Evolutionary conservation across 2,113 vertebrate genomes (phyloP).

Genomic region (Fukomys damarensis): DNA sequence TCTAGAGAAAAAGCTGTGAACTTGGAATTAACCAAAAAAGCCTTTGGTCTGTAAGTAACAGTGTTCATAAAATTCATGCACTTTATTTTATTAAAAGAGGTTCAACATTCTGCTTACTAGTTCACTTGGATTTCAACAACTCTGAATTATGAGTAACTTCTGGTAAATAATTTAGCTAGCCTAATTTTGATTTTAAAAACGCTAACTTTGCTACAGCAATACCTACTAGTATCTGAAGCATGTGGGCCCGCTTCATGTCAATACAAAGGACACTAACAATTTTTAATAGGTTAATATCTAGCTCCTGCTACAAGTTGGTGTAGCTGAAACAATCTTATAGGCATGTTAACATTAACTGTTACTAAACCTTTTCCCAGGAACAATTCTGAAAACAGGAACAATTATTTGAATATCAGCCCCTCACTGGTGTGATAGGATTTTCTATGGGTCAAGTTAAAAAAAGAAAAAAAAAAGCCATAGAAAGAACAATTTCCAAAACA

Average conservation of each 20-base stretch:
- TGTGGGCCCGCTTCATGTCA: neutral
- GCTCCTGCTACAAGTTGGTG: neutral
- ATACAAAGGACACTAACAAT: neutral
- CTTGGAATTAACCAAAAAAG: slow-evolving; percentile 24
- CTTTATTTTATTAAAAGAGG: slow-evolving; percentile 10
- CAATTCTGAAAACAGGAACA: neutral
- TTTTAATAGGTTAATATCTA: slow-evolving; percentile 15
- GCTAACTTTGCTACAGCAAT: neutral
- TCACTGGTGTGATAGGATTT: neutral
- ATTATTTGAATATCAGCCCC: neutral
- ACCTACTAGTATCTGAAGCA: neutral
- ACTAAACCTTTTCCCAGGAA: neutral
- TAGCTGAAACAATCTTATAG: neutral
- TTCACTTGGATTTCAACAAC: neutral
- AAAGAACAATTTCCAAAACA: slow-evolving; percentile 6
- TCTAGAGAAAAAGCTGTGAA: neutral
- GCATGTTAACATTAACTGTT: neutral
- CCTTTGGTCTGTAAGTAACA: neutral
- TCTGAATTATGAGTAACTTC: slow-evolving; percentile 7
- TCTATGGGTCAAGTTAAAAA: no score
- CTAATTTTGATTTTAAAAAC: neutral
- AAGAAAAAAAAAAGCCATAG: neutral
- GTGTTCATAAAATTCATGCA: neutral
- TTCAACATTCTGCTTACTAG: neutral
- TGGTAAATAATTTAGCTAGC: neutral